Conservation (phyloP, 2,888 invertebrate species). For the Catocala fraxini region DNA sequence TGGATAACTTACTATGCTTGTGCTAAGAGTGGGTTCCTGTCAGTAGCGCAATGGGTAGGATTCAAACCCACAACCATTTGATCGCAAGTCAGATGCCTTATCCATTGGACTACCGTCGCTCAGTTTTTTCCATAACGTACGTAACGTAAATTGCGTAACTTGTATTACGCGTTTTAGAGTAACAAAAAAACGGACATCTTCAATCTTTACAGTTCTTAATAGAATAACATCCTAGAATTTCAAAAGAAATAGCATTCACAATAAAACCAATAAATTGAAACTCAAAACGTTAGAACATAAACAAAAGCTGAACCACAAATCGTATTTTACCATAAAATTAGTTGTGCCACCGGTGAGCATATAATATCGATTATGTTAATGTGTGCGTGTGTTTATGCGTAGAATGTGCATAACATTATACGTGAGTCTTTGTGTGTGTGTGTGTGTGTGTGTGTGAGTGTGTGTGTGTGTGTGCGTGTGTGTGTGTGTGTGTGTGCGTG, state of each 20-base stretch:
- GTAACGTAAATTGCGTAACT: no score
- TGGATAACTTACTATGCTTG: no score
- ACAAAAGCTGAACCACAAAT: constrained; percentile 39
- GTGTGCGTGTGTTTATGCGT: constrained; percentile 12
- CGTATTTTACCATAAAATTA: constrained; percentile 44
- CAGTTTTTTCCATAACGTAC: no score
- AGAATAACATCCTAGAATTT: no score
- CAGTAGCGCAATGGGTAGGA: no score
- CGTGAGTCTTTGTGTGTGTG: constrained; percentile 5
- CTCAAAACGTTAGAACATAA: constrained; percentile 12
- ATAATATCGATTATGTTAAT: constrained; percentile 25
- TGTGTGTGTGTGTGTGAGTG: constrained; percentile 9
- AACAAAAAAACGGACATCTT: no score
- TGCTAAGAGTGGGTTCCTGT: no score
- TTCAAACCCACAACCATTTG: no score
- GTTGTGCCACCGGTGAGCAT: constrained; percentile 30
- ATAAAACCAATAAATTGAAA: constrained; percentile 21
- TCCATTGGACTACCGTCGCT: no score
- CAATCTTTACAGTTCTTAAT: no score
- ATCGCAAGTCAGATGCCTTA: no score
- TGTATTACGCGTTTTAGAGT: no score
- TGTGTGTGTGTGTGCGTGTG: constrained; percentile 13
- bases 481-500: constrained; percentile 6
- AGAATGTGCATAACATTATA: background rate
- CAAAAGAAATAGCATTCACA: constrained; percentile 23